These are phyloP conservation scores for Nesometra sesokonis DNA, from an alignment of 35 echinoderm and acorn worm genomes.

Conservation along the genomic window DNA sequence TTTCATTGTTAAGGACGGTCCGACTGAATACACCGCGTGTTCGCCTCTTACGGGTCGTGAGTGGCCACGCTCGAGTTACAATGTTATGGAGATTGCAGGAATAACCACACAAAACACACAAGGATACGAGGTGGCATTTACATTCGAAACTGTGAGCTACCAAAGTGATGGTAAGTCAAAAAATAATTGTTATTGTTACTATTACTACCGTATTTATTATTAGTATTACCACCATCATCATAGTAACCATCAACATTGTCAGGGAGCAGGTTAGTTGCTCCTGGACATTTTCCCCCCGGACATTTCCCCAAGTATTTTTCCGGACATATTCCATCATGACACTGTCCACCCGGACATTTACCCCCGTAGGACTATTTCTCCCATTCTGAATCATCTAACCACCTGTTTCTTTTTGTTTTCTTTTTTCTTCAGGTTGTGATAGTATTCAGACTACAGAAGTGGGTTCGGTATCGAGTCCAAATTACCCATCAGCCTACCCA, in stretches of 20 bases:
- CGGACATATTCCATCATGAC: too few relatives aligned
- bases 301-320: too few relatives aligned
- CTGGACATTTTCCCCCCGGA: too few relatives aligned
- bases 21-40: neutral
- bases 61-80: neutral
- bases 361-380: too few relatives aligned
- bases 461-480: neutral
- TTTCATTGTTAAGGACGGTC: neutral
- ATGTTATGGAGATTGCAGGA: neutral
- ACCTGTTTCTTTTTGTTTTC: too few relatives aligned
- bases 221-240: too few relatives aligned
- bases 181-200: too few relatives aligned
- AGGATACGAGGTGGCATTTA: neutral
- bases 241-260: too few relatives aligned
- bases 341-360: too few relatives aligned
- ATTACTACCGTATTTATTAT: too few relatives aligned
- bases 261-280: too few relatives aligned
- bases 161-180: neutral
- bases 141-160: neutral
- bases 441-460: neutral
- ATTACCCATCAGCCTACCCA: neutral
- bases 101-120: neutral
- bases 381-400: too few relatives aligned
- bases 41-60: neutral
- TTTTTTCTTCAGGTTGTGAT: neutral